phyloP scores from a whole-genome alignment of 2,113 vertebrate species.

The Herpetotheres cachinnans region DNA sequence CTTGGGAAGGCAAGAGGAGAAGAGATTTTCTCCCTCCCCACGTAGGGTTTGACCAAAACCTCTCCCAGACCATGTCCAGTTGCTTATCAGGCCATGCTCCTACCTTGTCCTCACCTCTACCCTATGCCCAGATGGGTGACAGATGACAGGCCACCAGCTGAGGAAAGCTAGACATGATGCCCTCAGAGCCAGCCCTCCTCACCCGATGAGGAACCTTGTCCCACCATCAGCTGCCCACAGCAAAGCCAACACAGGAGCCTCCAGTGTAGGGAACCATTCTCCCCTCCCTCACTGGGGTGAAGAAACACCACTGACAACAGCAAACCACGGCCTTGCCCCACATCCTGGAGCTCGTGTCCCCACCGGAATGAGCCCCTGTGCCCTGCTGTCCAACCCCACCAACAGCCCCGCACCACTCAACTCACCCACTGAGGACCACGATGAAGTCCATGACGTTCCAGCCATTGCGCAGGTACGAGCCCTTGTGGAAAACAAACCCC shows the following conservation, averaged over 20 bases:
- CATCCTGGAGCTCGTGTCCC: accelerated
- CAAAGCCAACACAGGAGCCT: neutral
- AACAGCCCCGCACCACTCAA: accelerated
- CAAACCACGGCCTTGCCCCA: neutral
- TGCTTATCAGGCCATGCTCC: neutral
- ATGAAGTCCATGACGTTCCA: constrained; percentile 99
- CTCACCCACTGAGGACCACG: constrained; percentile 97
- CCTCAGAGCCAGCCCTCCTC: neutral
- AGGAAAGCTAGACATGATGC: neutral
- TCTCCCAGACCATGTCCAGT: neutral
- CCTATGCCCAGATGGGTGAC: neutral
- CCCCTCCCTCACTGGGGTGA: accelerated
- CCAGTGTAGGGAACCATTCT: neutral
- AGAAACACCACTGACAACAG: neutral
- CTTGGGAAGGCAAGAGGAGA: neutral
- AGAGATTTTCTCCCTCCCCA: neutral
- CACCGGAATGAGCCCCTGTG: accelerated
- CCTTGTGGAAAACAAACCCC: constrained; percentile 97
- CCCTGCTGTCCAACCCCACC: neutral
- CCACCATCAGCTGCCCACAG: neutral
- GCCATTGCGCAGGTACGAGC: constrained; percentile 95
- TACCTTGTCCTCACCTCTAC: neutral
- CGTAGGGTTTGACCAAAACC: neutral
- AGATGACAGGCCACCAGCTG: neutral
- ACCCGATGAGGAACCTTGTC: accelerated